Conservation (phyloP, 2,113 vertebrate genomes). For the Ginglymostoma cirratum region DNA sequence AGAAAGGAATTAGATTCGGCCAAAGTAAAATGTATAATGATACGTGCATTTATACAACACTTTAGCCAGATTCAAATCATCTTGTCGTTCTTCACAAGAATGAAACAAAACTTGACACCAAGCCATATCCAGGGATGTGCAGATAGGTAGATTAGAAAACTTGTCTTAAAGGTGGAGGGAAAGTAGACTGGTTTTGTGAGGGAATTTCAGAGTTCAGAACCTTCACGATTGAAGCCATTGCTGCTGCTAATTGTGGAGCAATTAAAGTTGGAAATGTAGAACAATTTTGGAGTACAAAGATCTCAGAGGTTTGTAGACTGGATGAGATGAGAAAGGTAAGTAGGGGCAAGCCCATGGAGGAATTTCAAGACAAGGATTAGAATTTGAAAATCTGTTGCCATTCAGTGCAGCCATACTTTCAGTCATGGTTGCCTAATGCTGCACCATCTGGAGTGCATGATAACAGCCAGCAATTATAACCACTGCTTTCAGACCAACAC, state of each 20-base stretch:
- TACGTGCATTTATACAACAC: background rate
- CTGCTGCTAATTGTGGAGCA: background rate
- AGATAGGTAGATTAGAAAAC: background rate
- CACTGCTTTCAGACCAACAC: too few relatives aligned
- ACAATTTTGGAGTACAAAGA: background rate
- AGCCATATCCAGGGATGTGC: background rate
- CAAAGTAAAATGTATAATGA: background rate
- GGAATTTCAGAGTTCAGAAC: background rate
- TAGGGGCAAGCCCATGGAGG: background rate
- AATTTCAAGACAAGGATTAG: background rate
- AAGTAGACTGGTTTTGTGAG: background rate
- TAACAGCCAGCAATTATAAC: background rate
- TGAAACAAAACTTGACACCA: background rate
- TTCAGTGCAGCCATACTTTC: background rate
- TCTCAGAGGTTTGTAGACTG: background rate
- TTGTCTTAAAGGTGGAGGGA: background rate
- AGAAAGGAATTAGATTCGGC: background rate
- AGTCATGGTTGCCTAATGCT: background rate
- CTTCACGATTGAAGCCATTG: background rate
- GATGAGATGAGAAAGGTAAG: background rate
- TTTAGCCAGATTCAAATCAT: background rate
- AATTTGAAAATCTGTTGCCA: background rate
- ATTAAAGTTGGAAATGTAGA: background rate
- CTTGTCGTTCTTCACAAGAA: background rate
- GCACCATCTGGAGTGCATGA: background rate